These are phyloP conservation scores for Rafetus swinhoei DNA, from an alignment of 2,113 vertebrate genomes.

Conservation along the genomic window DNA sequence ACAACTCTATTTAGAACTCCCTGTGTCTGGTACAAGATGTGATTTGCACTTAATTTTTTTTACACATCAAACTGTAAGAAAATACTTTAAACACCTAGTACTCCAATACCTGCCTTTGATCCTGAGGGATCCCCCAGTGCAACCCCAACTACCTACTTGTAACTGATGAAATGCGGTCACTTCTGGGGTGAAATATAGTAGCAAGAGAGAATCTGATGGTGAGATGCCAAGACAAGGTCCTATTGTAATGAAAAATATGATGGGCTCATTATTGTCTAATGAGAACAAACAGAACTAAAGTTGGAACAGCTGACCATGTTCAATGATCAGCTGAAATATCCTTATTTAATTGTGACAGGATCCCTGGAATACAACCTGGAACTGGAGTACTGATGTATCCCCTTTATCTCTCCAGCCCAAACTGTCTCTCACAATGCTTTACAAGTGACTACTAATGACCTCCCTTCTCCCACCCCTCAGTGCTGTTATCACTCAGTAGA, in stretches of 20 bases:
- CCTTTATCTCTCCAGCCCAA: too few species aligned
- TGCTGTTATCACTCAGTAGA: too few species aligned
- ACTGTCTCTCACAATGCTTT: too few species aligned
- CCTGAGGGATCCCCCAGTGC: slow-evolving; percentile 15
- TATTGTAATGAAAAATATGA: neutral
- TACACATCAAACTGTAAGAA: neutral
- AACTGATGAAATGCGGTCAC: slow-evolving; percentile 19
- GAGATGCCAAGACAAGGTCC: slow-evolving; percentile 8
- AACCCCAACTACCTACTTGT: neutral
- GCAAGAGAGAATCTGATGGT: slow-evolving; percentile 7
- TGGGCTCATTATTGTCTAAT: neutral
- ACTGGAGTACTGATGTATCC: too few species aligned
- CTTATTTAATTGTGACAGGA: neutral
- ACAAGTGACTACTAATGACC: too few species aligned
- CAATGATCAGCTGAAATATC: neutral
- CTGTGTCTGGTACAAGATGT: rapidly evolving
- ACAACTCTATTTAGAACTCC: neutral
- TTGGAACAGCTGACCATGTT: neutral
- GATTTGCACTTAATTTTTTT: neutral
- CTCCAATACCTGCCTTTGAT: neutral
- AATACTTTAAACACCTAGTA: neutral
- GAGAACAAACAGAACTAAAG: neutral
- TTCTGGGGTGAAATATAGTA: slow-evolving; percentile 39
- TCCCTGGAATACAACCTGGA: too few species aligned
- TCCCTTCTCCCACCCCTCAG: too few species aligned